Base-by-base conservation (phyloP, 2,888 invertebrate genomes). In the Calameuta idolon region DNA sequence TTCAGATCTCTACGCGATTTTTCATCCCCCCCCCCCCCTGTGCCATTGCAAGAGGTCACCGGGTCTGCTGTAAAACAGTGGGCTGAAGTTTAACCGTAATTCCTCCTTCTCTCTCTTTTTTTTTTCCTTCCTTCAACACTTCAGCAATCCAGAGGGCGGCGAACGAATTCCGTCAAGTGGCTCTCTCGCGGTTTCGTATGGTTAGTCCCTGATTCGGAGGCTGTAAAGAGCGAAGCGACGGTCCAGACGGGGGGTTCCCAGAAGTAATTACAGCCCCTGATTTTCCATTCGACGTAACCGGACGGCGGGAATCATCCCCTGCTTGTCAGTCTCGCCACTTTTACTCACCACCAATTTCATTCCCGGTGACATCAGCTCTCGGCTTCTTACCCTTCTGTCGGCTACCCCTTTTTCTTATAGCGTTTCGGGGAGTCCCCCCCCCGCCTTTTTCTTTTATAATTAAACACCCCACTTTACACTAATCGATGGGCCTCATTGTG, bases 401-500 rank as follows among this genome's bases (percentile, higher is more conserved):
- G 55, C 23, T 55, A 55, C 23, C 55, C 55, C 55, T 55, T 55
- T 55, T 55, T 55, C 55, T 55, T 23, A 55, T 23, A 55, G 23
- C 40, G 5, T 55, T 55, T 23, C 2, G 23, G 23, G 9, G 55
- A 15, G 0, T 11, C 15, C 3, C 0, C 3, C 0, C 5, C 0
- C 33, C 33, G n/a, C n/a, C n/a, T n/a, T 33, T 31, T 71, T 71
- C 15, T 71, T 33, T 71, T 31, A 31, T 34, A 31, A 71, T 71
- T 71, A 71, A 71, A 71, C 71, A 34, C 71, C 12, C 71, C 31
- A 31, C 71, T 71, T 71, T 71, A 34, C 5, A 31, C 33, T 71
- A 34, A 71, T 71, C 71, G 71, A 71, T 71, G 31, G 34, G 71
- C 34, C 9, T 71, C 71, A 71, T 71, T 71, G 34, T 33, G 12